Evolutionary conservation across 1,140 invertebrate species (phyloP).

Genomic region (Homarus americanus): DNA sequence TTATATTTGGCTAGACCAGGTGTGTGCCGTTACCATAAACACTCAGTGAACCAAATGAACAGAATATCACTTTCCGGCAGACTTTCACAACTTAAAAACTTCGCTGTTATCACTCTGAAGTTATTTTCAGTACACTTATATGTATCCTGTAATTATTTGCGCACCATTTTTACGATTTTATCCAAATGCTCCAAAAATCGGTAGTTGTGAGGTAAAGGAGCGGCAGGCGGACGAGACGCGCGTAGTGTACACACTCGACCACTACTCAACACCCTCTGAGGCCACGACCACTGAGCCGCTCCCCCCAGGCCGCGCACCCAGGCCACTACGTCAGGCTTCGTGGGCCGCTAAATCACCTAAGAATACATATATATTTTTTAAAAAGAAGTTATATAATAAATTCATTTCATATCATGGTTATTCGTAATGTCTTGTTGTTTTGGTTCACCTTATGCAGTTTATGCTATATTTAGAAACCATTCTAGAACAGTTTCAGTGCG

Average conservation of each 20-base stretch:
- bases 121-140: constrained; percentile 26
- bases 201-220: not conserved
- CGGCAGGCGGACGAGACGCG: constrained; percentile 39
- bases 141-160: constrained; percentile 7
- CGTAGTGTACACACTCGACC: constrained; percentile 15
- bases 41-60: constrained; percentile 39
- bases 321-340: constrained; percentile 44
- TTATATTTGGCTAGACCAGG: not conserved
- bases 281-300: not conserved
- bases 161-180: not conserved
- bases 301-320: constrained; percentile 7
- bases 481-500: too few species aligned
- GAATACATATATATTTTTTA: too few species aligned
- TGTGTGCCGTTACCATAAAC: not conserved
- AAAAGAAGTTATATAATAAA: too few species aligned
- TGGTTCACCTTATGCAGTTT: too few species aligned
- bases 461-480: too few species aligned
- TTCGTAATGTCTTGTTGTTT: too few species aligned
- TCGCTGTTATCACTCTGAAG: constrained; percentile 32
- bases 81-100: constrained; percentile 60
- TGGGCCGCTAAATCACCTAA: too few species aligned
- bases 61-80: constrained; percentile 60
- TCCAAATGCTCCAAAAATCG: not conserved
- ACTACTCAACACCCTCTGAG: constrained; percentile 55
- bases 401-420: too few species aligned